Evolutionary conservation across 2,888 invertebrate species (phyloP), one percentile per base, ranked within the genome.

Genomic region (Pyrrhosoma nymphula): DNA sequence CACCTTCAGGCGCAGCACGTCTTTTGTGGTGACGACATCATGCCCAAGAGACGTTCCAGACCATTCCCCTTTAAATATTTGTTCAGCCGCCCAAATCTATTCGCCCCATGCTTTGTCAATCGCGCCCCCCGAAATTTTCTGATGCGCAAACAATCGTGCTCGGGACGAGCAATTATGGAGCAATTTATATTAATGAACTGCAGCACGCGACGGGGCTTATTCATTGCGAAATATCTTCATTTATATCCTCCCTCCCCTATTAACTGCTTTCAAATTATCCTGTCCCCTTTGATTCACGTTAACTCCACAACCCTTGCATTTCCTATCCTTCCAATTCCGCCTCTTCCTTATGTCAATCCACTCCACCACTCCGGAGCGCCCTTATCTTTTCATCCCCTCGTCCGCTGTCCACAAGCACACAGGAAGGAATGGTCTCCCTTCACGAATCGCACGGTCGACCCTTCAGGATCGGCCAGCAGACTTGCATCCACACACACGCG

Each of bases 311-410:
- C 69, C 69, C 23, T 47, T 26, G 23, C 26, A 26, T 10, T 26
- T 26, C 23, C n/a, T 69, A 26, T 69, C 23, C 26, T 26, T 47
- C 39, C 88, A 47, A 88, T 88, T 47, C 88, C 47, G 26, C n/a
- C 88, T 8, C 47, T 88, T 88, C 26, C 88, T 88, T 88, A 47
- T 88, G 47, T 88, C 88, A 88, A 88, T 39, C 39, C 47, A 23
- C 88, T 20, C 20, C 39, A 39, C 39, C 16, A 39, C 39, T 39
- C 39, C 20, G 4, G 20, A 16, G 47, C 88, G 39, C 39, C 47
- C 47, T 88, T 39, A 88, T 47, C 88, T 47, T 88, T 88, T 88
- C 47, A 35, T 3, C 88, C 39, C 88, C 47, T 4, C 20, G 39
- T 39, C 88, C 88, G 10, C 16, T 47, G 39, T 18, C 39, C 35